Evolutionary conservation across 2,113 vertebrate species (phyloP).

Genomic region (Pyxicephalus adspersus): DNA sequence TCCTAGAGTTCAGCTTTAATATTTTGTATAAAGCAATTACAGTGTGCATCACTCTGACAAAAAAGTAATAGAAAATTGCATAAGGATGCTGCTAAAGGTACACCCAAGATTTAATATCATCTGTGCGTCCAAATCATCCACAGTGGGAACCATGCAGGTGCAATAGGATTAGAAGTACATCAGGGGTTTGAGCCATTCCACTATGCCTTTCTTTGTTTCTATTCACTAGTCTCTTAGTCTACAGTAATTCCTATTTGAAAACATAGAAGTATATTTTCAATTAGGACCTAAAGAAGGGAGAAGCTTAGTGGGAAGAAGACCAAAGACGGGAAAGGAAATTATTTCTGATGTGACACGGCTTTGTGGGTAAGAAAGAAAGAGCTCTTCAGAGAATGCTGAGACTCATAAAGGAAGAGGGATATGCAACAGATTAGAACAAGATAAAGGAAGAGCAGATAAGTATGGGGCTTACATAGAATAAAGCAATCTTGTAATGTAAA

Average conservation of each 20-base stretch:
- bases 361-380: slow-evolving; percentile 40
- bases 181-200: background rate
- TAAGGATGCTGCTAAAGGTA: background rate
- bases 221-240: slow-evolving; percentile 34
- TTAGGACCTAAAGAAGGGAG: slow-evolving; percentile 39
- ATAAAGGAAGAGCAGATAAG: slow-evolving; percentile 48
- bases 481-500: slow-evolving; percentile 51
- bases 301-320: slow-evolving; percentile 35
- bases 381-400: slow-evolving; percentile 41
- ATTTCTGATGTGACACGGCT: slow-evolving; percentile 35
- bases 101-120: background rate
- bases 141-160: slow-evolving; percentile 34
- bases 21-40: background rate
- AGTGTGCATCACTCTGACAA: background rate
- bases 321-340: slow-evolving; percentile 33
- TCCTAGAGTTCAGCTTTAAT: too few species aligned
- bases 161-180: slow-evolving; percentile 36
- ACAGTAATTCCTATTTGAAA: slow-evolving; percentile 35
- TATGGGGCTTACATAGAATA: slow-evolving; percentile 42
- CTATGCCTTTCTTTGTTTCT: slow-evolving; percentile 28
- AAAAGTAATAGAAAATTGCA: background rate
- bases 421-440: slow-evolving; percentile 53
- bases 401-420: slow-evolving; percentile 48
- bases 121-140: background rate
- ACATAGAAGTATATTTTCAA: slow-evolving; percentile 38